Evolutionary conservation across 1,140 invertebrate genomes (phyloP), one percentile per base, ranked within the genome.

Genomic region (Drosophila carrolli): DNA sequence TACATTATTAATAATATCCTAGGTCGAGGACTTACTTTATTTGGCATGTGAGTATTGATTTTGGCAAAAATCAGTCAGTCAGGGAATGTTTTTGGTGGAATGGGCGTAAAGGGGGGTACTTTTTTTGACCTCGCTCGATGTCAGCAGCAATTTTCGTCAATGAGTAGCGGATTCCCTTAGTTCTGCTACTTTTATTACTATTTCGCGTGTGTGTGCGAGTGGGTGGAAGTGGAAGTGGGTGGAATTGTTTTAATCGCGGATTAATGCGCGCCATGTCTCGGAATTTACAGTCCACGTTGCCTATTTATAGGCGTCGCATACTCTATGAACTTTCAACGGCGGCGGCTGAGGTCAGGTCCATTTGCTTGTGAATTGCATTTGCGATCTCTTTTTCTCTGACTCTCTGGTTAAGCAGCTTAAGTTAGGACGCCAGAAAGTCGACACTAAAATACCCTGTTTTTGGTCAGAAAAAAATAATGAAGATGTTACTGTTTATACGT

Each of bases 91-190:
- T 59, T 2, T 11, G 10, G 3, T n/a, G 13, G 13, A 10, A 5
- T 50, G 47, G 38, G 27, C 10, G 32, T 5, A 19, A 6, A 32
- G 41, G 37, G n/a, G 50, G 51, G 2, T 10, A 29, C 54, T 65
- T 38, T 16, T 54, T 54, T 32, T 82, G 83, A 89, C 83, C 83
- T 86, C 85, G 83, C 81, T 86, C 60, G 75, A 59, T 86, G 83
- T 88, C 83, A 86, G 67, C 83, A 68, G 40, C 50, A 60, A 83
- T 83, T 83, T 83, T 88, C 62, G 75, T 83, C 82, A 88, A 83
- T 82, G 83, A 72, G 54, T 50, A 62, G 72, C 54, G 58, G 72
- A 43, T 71, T 63, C 46, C 38, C 41, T 54, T 41, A 41, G 56
- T 57, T 41, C 14, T n/a, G 37, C 16, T 54, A 43, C 38, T 35